Evolutionary conservation across 1,140 invertebrate species (phyloP).

Genomic region (Heliconius hewitsoni): DNA sequence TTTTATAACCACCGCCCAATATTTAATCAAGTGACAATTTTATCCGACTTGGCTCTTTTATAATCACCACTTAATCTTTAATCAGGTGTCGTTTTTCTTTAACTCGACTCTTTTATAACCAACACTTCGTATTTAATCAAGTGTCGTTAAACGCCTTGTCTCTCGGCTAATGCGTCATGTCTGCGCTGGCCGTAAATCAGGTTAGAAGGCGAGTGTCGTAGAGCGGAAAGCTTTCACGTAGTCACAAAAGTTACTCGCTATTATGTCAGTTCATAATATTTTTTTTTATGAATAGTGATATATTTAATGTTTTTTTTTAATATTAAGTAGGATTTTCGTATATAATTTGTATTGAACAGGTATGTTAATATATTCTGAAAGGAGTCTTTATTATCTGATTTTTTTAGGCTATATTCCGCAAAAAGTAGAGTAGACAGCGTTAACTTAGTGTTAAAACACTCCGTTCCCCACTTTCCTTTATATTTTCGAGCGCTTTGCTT

Average conservation of each 20-base stretch:
- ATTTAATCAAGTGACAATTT: slow-evolving; percentile 7
- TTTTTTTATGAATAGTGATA: slow-evolving; percentile 32
- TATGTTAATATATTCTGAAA: no score
- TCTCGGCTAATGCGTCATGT: slow-evolving; percentile 22
- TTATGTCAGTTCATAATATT: slow-evolving; percentile 33
- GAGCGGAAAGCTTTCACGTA: slow-evolving; percentile 39
- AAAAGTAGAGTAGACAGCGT: no score
- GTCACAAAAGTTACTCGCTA: slow-evolving; percentile 38
- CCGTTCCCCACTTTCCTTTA: no score
- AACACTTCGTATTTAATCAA: slow-evolving; percentile 9
- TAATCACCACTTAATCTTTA: no score
- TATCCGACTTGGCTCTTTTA: no score
- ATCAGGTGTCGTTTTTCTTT: not conserved
- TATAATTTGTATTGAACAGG: not conserved
- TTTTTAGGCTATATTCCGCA: no score
- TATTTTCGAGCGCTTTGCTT: no score
- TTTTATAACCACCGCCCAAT: not conserved
- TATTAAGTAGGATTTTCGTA: not conserved
- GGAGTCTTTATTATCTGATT: no score
- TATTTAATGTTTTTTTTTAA: slow-evolving; percentile 3
- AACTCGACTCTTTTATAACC: not conserved
- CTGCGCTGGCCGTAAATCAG: slow-evolving; percentile 31
- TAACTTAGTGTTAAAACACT: no score
- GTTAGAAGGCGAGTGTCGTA: slow-evolving; percentile 40
- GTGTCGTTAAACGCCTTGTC: slow-evolving; percentile 5